Conservation (phyloP, 1,140 invertebrate genomes). For the Sarcophaga bullata region DNA sequence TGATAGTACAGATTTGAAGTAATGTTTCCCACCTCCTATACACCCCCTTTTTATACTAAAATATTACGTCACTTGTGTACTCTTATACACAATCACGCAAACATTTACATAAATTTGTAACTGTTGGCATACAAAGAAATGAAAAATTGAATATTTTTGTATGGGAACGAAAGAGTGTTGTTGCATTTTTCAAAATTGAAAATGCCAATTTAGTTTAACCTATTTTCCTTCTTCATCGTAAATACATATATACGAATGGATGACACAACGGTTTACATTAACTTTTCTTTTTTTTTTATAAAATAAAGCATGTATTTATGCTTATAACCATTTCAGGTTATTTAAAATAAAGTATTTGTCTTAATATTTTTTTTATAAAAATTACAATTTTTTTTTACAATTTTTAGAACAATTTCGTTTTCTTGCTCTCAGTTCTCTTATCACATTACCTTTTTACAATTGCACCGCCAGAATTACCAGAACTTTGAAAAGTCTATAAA, state of each 20-base stretch:
- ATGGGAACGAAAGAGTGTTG: background rate
- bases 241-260: background rate
- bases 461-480: too few species aligned
- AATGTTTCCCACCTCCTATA: too few species aligned
- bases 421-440: too few species aligned
- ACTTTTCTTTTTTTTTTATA: background rate
- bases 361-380: too few species aligned
- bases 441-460: too few species aligned
- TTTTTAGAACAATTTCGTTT: too few species aligned
- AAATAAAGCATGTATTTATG: background rate
- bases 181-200: background rate
- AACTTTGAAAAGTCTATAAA: too few species aligned
- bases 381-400: too few species aligned
- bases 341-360: too few species aligned
- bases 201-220: slow-evolving; percentile 21
- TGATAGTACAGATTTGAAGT: too few species aligned
- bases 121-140: background rate
- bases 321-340: too few species aligned
- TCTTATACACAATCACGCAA: background rate
- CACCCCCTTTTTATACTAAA: background rate
- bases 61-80: background rate
- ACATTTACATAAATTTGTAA: background rate
- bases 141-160: background rate
- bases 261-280: background rate
- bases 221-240: background rate